Evolutionary conservation across 2,888 invertebrate genomes (phyloP).

Genomic region (Sinotaia quadrata): DNA sequence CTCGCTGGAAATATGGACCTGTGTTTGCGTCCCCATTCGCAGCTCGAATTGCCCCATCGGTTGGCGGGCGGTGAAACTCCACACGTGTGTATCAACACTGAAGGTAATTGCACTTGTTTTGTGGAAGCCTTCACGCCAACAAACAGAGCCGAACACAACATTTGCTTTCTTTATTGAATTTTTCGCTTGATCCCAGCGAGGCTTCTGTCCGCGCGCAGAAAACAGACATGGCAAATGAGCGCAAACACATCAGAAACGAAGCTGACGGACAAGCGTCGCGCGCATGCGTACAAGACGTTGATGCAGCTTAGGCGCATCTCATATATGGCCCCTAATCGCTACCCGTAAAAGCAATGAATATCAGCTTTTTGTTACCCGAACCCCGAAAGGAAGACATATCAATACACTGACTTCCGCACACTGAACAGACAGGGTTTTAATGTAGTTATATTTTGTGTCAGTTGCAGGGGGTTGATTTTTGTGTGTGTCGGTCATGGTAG

Average conservation of each 20-base stretch:
- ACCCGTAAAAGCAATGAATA: too few relatives aligned
- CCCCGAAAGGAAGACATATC: too few relatives aligned
- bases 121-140: constrained; percentile 4
- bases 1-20: constrained; percentile 19
- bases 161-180: constrained; percentile 31
- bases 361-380: too few relatives aligned
- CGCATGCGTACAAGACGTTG: constrained; percentile 3
- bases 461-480: too few relatives aligned
- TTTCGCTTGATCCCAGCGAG: constrained; percentile 4
- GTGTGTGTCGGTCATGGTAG: too few relatives aligned
- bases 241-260: neutral
- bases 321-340: too few relatives aligned
- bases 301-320: constrained; percentile 7
- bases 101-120: constrained; percentile 27
- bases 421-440: too few relatives aligned
- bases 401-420: too few relatives aligned
- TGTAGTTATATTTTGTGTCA: too few relatives aligned
- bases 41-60: constrained; percentile 11
- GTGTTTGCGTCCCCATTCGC: constrained; percentile 5
- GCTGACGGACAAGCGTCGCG: neutral
- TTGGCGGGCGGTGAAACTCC: constrained; percentile 10
- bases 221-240: constrained; percentile 28
- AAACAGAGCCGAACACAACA: constrained; percentile 16
- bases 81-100: constrained; percentile 27
- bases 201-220: neutral